Conservation (phyloP, 2,797 vertebrate genomes). For the Esox lucius region DNA sequence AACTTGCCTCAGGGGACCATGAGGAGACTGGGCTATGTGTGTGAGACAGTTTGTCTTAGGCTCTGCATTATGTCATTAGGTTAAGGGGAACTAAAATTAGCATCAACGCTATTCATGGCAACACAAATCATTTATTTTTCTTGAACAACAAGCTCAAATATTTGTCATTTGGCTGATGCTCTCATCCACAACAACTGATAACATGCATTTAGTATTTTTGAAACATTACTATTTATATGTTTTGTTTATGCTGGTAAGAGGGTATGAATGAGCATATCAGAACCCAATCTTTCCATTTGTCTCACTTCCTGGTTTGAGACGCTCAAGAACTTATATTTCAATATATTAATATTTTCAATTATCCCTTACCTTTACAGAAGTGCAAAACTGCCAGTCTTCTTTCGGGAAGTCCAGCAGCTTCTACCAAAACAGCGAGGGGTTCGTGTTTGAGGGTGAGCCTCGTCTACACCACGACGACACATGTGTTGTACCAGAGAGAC, state of each 20-base stretch:
- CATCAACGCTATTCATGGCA: background rate
- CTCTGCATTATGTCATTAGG: background rate
- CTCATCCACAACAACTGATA: too few relatives aligned
- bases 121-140: background rate
- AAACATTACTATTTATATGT: too few relatives aligned
- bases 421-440: slow-evolving; percentile 79
- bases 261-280: too few relatives aligned
- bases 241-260: too few relatives aligned
- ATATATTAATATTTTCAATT: background rate
- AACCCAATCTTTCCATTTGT: background rate
- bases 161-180: too few relatives aligned
- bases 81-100: background rate
- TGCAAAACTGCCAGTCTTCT: slow-evolving; percentile 89
- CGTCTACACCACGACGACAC: slow-evolving; percentile 87
- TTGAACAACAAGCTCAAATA: too few relatives aligned
- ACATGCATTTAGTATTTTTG: too few relatives aligned
- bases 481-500: slow-evolving; percentile 88
- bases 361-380: slow-evolving; percentile 73
- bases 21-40: background rate
- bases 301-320: background rate
- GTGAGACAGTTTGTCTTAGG: too few relatives aligned
- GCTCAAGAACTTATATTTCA: background rate
- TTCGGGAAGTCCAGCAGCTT: slow-evolving; percentile 79
- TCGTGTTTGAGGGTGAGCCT: slow-evolving; percentile 83
- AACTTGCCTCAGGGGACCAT: slow-evolving; percentile 55